Evolutionary conservation across 92 coral and sea anemone species (phyloP), one percentile per base, ranked within the genome.

Genomic region (Epizoanthus illoricatus): DNA sequence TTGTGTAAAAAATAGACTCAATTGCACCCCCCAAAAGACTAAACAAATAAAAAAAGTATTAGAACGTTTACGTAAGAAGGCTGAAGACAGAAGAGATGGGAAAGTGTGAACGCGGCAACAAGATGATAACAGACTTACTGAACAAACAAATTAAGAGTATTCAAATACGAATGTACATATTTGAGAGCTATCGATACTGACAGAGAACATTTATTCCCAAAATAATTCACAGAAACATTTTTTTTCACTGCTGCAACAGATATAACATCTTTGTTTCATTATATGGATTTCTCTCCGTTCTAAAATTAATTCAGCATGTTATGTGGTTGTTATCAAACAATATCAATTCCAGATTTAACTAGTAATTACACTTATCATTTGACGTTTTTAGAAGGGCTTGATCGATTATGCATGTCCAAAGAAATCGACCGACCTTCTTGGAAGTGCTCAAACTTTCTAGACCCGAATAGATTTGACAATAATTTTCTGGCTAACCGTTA

Each of bases 151-250:
- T 78, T 63, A 63, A 63, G 52, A 56, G 73, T 68, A 45, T 68
- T 68, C 73, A 68, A 68, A 68, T 40, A 9, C 40, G 52, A 68
- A 17, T 59, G 82, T 78, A 78, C 82, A 78, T 20, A 78, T 75
- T 28, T 57, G 56, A 52, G 56, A 33, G 47, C 2, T 11, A 66
- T 2, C 15, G 28, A 13, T 33, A 66, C 71, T 68, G 73, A 52
- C n/a, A 36, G 73, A 16, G n/a, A 68, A 40, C 39, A 39, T 6
- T 10, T 41, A 15, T 11, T 24, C 18, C n/a, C 56, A 52, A 52
- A 52, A 52, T 52, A 52, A 13, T 52, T 52, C 56, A 39, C 47
- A 15, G 36, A 15, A 68, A 6, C 49, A 68, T 39, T 6, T 68
- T 68, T 64, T 68, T 33, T 19, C 17, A 13, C 16, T 65, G 5